Base-by-base conservation (phyloP, 2,888 invertebrate species). In the Drosophila dives region DNA sequence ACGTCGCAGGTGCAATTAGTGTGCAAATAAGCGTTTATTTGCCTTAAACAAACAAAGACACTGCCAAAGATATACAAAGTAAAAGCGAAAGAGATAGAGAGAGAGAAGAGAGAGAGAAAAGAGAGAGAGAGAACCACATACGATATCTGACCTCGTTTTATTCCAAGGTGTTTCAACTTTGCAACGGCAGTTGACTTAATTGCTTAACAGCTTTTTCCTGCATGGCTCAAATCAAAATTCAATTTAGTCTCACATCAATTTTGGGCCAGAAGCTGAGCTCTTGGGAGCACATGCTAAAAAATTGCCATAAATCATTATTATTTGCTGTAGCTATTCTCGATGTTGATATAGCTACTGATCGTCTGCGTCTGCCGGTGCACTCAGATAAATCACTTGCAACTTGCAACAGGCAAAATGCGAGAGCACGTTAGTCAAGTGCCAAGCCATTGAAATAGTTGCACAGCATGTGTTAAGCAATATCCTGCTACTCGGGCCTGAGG, bases 1-100 rank as follows among this genome's bases (percentile, higher is more conserved):
- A 89, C 89, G 87, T 89, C 87, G 80, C 89, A 89, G 89, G 89
- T 86, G 86, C 89, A 86, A 86, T 86, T 86, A 86, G 86, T 86
- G 89, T 83, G 89, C 86, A 86, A 86, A 86, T 89, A 86, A 86
- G 80, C 89, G 89, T 89, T 86, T 86, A 89, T 89, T 86, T 86
- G 87, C 81, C 70, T 75, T 11, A 61, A 63, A 48, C 66, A 81
- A 73, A 76, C 73, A 76, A 68, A 64, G 69, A 72, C 68, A 48
- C 48, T 45, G 62, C 29, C n/a, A 67, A 54, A 26, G 65, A 32
- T 10, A 49, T 34, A 51, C 34, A 54, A 15, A 15, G 12, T 15
- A 23, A 45, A 15, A 20, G 12, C 12, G 12, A 3, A 20, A 20
- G 20, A 20, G 3, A 20, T 11, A 42, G 12, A 42, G 11, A 11